Base-by-base conservation (phyloP, 1,140 invertebrate genomes). In the Drosophila bocqueti region DNA sequence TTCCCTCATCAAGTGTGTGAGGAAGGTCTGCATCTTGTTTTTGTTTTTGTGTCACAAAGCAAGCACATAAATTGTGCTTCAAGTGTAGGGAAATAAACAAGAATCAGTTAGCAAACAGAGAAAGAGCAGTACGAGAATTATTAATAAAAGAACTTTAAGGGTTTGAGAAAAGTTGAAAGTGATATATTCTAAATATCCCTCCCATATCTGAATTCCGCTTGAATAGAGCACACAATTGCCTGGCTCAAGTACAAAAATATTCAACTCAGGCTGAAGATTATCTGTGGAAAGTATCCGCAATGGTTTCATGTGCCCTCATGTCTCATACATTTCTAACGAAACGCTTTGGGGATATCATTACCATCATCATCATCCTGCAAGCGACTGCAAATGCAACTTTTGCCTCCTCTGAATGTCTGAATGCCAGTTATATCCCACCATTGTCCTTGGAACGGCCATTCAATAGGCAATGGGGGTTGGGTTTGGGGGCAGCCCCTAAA, bases 381-480 rank as follows among this genome's bases (percentile, higher is more conserved):
- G 10, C 13, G 49, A 52, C 29, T 55, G 54, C 36, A 43, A n/a
- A 26, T 21, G 49, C 24, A 42, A 13, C n/a, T 13, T 21, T 11
- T 11, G 10, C 29, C 15, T 7, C 11, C 24, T 21, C 2, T 31
- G 26, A 26, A 26, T 66, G 13, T 2, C 36, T 15, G 26, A n/a
- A 49, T 34, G 21, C 0, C 36, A 24, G 61, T 16, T 21, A 45
- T 26, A 45, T 26, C 15, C 34, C 46, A 18, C 18, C 36, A 18
- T 34, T 50, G 64, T 36, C 36, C 38, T 68, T 73, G 38, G 34
- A 38, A 73, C 3, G 50, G n/a, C 21, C 18, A 38, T n/a, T 34
- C 21, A n/a, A 42, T 38, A 40, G 43, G 57, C 34, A 63, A 54
- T 34, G 57, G n/a, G 9, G 8, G 18, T 11, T 11, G 11, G n/a